Conservation (phyloP, 2,888 invertebrate genomes). For the Germaria angustata region DNA sequence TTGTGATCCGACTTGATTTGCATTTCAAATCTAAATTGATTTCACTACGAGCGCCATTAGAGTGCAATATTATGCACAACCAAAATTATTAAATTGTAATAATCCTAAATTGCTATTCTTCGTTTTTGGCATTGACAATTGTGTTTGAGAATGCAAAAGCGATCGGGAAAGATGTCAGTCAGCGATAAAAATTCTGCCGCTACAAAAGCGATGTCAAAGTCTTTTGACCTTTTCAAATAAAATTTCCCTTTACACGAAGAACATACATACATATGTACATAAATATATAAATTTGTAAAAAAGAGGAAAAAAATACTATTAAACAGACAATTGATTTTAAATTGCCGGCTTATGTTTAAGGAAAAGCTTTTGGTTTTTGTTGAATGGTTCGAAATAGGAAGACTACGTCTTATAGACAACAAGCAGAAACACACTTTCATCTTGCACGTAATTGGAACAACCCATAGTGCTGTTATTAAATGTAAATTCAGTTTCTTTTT, state of each 20-base stretch:
- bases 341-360: neutral
- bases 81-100: slow-evolving; percentile 9
- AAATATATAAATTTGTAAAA: no score
- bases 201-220: neutral
- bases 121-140: neutral
- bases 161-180: neutral
- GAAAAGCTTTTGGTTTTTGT: no score
- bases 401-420: no score
- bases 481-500: no score
- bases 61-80: neutral
- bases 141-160: neutral
- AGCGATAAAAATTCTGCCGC: neutral
- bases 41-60: slow-evolving; percentile 44
- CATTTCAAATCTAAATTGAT: slow-evolving; percentile 50
- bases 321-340: neutral
- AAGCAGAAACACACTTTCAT: no score
- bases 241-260: neutral
- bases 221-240: neutral
- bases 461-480: no score
- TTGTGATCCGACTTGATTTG: slow-evolving; percentile 57
- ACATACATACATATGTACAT: no score
- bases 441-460: no score
- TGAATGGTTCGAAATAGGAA: no score
- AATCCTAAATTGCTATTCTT: neutral
- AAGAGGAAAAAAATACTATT: neutral